Base-by-base conservation (phyloP, 30 jellyfish, hydroid and myxozoan species). In the Catostylus mosaicus region DNA sequence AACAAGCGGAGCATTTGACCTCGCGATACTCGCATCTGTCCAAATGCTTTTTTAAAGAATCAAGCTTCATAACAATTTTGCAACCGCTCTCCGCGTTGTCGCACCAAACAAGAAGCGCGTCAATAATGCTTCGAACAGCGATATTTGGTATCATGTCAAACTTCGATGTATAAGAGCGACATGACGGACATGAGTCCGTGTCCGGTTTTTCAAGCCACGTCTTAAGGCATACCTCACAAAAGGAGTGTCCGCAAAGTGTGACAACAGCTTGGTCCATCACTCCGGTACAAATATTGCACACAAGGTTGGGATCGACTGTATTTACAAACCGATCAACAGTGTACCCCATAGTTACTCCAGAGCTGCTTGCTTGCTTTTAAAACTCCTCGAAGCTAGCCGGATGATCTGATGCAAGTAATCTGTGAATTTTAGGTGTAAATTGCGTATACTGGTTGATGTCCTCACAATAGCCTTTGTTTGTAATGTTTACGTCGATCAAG, bases 191-290 rank as follows among this genome's bases (percentile, higher is more conserved):
- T 24, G 98, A 78, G 56, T 83, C 96, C 0, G 93, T 85, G 22
- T 86, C 98, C 7, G 98, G 98, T 71, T 75, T 51, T 22, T 89
- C 95, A 6, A 92, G 85, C 98, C 98, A 92, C 20, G 93, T 86
- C 70, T 91, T 59, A 34, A 92, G 87, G 74, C 98, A 92, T 46
- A 46, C 54, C 48, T 92, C 97, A 59, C 98, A 92, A 56, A 92
- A 92, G 26, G 98, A 83, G 77, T 92, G 98, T 16, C 98, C 98
- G 60, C 98, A 92, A 9, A 74, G 75, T 16, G 98, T 92, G 22
- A 92, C 93, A 22, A 92, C 98, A 33, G 96, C 88, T 23, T 92
- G 80, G 63, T 85, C 89, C 98, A 92, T 92, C 6, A 92, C 95
- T 30, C 98, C 96, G 63, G 96, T 89, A 72, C 98, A 92, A 30